Conservation (phyloP, 1,140 invertebrate genomes). For the Aphaenogaster ashmeadi region DNA sequence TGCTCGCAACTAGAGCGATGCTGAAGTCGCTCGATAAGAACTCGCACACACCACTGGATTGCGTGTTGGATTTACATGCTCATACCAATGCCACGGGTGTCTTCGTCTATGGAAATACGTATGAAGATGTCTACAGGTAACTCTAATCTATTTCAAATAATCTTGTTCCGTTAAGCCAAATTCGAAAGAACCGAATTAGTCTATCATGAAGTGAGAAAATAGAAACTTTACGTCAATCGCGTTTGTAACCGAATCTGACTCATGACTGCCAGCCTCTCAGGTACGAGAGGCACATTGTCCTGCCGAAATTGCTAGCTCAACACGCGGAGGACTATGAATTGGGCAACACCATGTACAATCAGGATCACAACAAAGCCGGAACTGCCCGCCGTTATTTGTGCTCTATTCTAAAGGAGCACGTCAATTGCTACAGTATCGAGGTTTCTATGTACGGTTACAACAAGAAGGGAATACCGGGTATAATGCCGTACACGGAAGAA, state of each 20-base stretch:
- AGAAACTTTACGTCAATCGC: conserved; percentile 37
- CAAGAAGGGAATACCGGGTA: conserved; percentile 89
- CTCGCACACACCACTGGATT: conserved; percentile 90
- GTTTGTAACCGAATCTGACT: conserved; percentile 56
- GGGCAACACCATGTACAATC: conserved; percentile 96
- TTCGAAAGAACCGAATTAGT: background rate
- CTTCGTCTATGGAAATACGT: conserved; percentile 98
- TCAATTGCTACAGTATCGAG: conserved; percentile 95
- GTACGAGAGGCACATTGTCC: conserved; percentile 94
- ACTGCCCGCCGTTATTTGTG: conserved; percentile 94
- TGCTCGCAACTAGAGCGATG: conserved; percentile 93
- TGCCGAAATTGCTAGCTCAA: conserved; percentile 95
- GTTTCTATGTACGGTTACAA: conserved; percentile 95
- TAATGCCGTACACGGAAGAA: conserved; percentile 95
- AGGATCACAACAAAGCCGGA: conserved; percentile 94
- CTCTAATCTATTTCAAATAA: conserved; percentile 13
- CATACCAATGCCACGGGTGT: conserved; percentile 96
- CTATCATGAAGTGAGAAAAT: background rate
- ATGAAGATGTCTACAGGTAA: conserved; percentile 96
- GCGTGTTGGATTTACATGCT: conserved; percentile 97
- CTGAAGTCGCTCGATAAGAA: conserved; percentile 92
- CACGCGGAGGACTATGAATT: conserved; percentile 94
- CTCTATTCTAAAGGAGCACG: conserved; percentile 90
- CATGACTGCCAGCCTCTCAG: conserved; percentile 86
- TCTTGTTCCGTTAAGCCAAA: background rate